phyloP scores from a whole-genome alignment of 35 echinoderm and acorn worm genomes.

The Apostichopus parvimensis region DNA sequence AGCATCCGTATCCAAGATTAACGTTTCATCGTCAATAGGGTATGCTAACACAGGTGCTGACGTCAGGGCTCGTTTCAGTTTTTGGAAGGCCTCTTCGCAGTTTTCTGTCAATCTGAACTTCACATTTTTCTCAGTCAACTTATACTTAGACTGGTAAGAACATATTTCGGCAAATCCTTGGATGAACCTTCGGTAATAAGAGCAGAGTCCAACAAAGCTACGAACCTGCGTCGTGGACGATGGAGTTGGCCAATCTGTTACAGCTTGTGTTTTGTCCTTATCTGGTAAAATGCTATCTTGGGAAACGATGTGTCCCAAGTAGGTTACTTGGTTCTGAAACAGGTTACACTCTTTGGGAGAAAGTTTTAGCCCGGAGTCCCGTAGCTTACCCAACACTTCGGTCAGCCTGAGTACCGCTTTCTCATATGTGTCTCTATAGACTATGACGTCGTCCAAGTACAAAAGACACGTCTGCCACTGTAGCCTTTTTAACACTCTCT shows the following conservation, averaged over 20 bases:
- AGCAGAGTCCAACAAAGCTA: slow-evolving; percentile 62
- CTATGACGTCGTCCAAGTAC: slow-evolving; percentile 66
- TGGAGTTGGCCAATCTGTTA: slow-evolving; percentile 56
- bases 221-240: slow-evolving; percentile 41
- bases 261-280: neutral
- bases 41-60: slow-evolving; percentile 62
- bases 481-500: slow-evolving; percentile 60
- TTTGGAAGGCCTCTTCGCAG: slow-evolving; percentile 36
- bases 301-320: slow-evolving; percentile 65
- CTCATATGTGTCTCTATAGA: slow-evolving; percentile 13
- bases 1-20: slow-evolving; percentile 61
- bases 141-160: slow-evolving; percentile 21
- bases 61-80: slow-evolving; percentile 35
- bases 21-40: slow-evolving; percentile 35
- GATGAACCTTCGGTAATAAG: slow-evolving; percentile 63
- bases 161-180: slow-evolving; percentile 58
- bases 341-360: slow-evolving; percentile 53
- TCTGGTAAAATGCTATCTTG: slow-evolving; percentile 42
- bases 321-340: slow-evolving; percentile 48
- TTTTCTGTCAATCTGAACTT: slow-evolving; percentile 41
- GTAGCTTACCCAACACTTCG: slow-evolving; percentile 41
- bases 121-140: slow-evolving; percentile 52
- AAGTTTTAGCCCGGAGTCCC: slow-evolving; percentile 59
- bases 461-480: slow-evolving; percentile 58
- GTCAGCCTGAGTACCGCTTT: slow-evolving; percentile 29